Percentiles rank a stretch among this genome's conserved stretches.
Conservation (phyloP, 2,113 vertebrate genomes). For the Heterotilapia buettikoferi region DNA sequence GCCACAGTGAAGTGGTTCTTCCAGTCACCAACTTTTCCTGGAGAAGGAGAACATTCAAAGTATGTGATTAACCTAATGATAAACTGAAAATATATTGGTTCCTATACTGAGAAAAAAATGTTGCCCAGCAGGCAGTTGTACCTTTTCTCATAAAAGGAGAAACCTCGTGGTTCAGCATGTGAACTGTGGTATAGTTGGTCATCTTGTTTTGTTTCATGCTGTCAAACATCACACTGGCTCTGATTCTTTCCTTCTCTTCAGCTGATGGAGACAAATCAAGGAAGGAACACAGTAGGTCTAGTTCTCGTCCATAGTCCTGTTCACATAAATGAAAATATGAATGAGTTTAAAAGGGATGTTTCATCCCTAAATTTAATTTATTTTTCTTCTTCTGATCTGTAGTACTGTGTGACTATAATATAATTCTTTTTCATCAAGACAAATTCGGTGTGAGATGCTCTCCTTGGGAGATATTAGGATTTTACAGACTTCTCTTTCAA, state of each 20-base stretch:
- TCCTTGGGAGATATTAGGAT: not conserved
- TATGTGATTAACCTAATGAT: not conserved
- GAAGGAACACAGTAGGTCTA: conserved; percentile 69
- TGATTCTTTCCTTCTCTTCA: conserved; percentile 48
- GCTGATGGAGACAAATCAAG: conserved; percentile 63
- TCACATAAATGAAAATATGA: not conserved
- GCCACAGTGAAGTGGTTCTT: conserved; percentile 64
- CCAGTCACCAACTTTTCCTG: conserved; percentile 67
- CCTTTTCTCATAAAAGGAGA: conserved; percentile 71
- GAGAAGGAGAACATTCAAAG: not conserved
- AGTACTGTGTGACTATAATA: not conserved
- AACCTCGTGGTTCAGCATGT: conserved; percentile 34
- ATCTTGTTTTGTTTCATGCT: conserved; percentile 73
- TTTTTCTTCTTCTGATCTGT: not conserved
- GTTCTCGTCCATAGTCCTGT: conserved; percentile 62
- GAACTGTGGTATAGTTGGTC: conserved; percentile 55
- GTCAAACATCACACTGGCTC: conserved; percentile 66
- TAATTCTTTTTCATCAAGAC: not conserved
- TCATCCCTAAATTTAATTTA: not conserved
- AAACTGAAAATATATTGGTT: not conserved
- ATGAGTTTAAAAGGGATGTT: not conserved
- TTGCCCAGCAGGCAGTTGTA: not conserved
- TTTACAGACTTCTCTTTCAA: rapidly evolving
- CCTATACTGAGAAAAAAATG: not conserved
- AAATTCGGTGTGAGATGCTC: not conserved